Evolutionary conservation across 2,797 vertebrate species (phyloP).

Genomic region (Mormyrus hasselquistii): DNA sequence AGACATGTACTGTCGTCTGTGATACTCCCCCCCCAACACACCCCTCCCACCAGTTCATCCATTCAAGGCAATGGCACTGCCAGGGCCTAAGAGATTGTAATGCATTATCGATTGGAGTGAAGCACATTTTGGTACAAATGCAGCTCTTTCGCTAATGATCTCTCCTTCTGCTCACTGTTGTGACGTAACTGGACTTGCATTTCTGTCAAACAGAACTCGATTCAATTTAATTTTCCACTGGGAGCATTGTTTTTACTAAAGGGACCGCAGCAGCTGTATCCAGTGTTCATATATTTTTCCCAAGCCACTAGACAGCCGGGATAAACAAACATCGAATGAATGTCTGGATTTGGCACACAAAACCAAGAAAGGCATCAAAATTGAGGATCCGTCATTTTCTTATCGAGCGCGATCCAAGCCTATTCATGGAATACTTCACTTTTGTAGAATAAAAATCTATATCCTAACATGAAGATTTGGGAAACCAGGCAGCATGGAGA

Average conservation of each 20-base stretch:
- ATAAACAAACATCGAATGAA: background rate
- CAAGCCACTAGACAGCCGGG: background rate
- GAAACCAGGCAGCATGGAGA: background rate
- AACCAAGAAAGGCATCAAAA: background rate
- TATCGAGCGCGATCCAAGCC: background rate
- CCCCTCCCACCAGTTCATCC: conserved; percentile 39
- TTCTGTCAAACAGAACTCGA: background rate
- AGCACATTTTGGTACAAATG: conserved; percentile 51
- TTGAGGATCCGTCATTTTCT: background rate
- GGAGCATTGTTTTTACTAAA: background rate
- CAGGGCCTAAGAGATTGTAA: conserved; percentile 57
- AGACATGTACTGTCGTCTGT: background rate
- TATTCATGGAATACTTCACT: background rate
- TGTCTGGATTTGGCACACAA: background rate
- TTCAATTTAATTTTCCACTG: conserved; percentile 7
- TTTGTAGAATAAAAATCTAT: background rate
- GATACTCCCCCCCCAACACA: background rate
- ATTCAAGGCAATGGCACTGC: conserved; percentile 49
- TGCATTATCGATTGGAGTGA: conserved; percentile 57
- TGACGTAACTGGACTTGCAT: conserved; percentile 26
- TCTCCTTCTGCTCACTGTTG: conserved; percentile 28
- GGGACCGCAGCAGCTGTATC: background rate
- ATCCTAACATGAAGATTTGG: background rate
- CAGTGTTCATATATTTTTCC: background rate
- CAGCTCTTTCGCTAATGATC: conserved; percentile 44